A percentile compares a stretch with the other conserved stretches of the same genome.
Evolutionary conservation across 2,113 vertebrate genomes (phyloP).

Genomic region (Oreotragus oreotragus): DNA sequence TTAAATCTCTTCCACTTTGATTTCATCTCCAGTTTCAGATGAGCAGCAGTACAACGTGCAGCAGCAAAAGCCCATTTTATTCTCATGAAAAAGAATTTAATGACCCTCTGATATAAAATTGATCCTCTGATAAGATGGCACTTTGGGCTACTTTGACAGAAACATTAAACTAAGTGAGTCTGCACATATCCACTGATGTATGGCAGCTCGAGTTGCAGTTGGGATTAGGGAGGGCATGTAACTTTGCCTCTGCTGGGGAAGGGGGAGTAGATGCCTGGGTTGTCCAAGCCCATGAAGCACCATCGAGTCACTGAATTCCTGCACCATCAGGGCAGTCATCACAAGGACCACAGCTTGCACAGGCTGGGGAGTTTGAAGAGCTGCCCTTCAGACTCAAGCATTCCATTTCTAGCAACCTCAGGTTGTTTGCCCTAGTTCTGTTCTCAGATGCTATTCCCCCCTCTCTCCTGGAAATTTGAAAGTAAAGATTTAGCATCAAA

Average conservation of each 20-base stretch:
- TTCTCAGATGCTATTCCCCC: neutral
- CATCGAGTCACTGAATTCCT: neutral
- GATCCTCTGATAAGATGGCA: constrained; percentile 69
- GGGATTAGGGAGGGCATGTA: neutral
- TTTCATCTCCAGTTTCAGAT: constrained; percentile 70
- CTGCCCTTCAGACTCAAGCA: neutral
- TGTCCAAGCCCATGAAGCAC: neutral
- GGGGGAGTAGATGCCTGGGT: rapidly evolving
- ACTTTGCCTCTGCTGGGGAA: neutral
- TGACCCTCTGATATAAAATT: constrained; percentile 75
- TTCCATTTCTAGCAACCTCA: neutral
- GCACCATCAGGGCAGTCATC: neutral
- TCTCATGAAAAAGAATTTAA: constrained; percentile 75
- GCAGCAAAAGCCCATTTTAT: constrained; percentile 78
- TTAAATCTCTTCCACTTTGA: constrained; percentile 77
- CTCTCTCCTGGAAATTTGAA: neutral
- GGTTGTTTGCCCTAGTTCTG: neutral
- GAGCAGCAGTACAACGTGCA: constrained; percentile 55
- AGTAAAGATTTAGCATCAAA: neutral
- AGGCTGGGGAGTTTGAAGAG: neutral
- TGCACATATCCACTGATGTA: neutral
- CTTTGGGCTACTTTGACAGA: constrained; percentile 50
- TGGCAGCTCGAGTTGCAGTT: neutral
- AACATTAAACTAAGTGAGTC: constrained; percentile 24
- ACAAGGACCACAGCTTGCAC: neutral